These are phyloP conservation scores for Sarcophaga bullata DNA, from an alignment of 1,140 invertebrate genomes.

Conservation along the genomic window DNA sequence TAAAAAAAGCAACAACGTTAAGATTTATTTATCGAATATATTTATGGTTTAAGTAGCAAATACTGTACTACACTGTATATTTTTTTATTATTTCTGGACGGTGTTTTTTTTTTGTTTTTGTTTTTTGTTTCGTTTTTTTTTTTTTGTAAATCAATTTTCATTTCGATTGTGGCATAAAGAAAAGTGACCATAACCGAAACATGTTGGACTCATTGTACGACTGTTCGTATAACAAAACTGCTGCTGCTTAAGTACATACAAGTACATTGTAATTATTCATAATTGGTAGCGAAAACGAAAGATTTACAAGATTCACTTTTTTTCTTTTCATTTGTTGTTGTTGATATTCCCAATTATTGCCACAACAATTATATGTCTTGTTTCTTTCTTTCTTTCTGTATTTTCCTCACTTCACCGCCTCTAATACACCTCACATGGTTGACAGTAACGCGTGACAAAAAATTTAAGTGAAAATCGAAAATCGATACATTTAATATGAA, in stretches of 20 bases:
- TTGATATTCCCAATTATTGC: constrained; percentile 22
- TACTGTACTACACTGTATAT: too few species aligned
- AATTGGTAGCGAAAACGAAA: constrained; percentile 31
- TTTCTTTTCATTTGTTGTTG: not conserved
- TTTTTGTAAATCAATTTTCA: not conserved
- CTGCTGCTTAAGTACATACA: constrained; percentile 5
- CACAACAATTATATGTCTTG: not conserved
- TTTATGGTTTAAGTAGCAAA: too few species aligned
- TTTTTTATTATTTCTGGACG: too few species aligned
- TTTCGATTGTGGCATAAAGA: not conserved
- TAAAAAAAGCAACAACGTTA: too few species aligned
- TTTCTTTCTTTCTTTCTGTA: not conserved
- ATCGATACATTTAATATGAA: not conserved
- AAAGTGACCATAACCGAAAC: not conserved
- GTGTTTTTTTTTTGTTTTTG: not conserved
- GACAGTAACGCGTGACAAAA: constrained; percentile 15
- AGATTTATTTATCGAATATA: too few species aligned
- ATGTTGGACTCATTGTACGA: not conserved
- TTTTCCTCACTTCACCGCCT: not conserved
- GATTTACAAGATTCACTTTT: not conserved
- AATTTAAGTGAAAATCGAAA: constrained; percentile 31
- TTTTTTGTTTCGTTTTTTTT: not conserved
- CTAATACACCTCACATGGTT: not conserved
- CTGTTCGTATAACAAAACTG: not conserved
- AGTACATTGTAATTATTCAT: constrained; percentile 30